Base-by-base conservation (phyloP, 2,113 vertebrate genomes). In the Hypocryptadius cinnamomeus region DNA sequence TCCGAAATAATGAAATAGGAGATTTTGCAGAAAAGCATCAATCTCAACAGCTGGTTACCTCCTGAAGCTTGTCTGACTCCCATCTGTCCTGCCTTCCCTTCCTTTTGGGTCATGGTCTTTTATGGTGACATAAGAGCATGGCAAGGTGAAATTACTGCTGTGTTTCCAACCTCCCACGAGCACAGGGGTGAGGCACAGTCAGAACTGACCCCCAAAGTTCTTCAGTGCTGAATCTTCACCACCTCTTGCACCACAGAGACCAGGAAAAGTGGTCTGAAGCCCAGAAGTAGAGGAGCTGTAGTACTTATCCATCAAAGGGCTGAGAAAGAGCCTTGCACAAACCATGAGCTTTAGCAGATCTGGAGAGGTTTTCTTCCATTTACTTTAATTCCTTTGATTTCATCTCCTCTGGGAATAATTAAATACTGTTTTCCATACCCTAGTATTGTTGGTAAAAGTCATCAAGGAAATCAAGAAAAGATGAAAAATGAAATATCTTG, bases 81-180 rank as follows among this genome's bases (percentile, higher is more conserved):
- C 40, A 30, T 13, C 25, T 15, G 22, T 24, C 42, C 79, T 57
- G 27, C 33, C 25, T 20, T 42, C 48, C 16, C 9, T 18, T 51
- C 23, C 28, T 72, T 40, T 45, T 0, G 0, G 6, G 37, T 31
- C 63, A 27, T 27, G 25, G 21, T 42, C 3, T 57, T 60, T 28
- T 3, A 20, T 8, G 37, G 13, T 45, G 39, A 40, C 3, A 2
- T 4, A 21, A 37, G 35, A 87, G 6, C 31, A 16, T 2, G 21
- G 45, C 1, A 3, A 74, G 6, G 7, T 74, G 28, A n/a, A 35
- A 40, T 33, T 13, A 15, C 3, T 44, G 42, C 15, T 25, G 11
- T 9, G 11, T 9, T 13, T 68, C 28, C 30, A 50, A 27, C 21
- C 23, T 48, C 13, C 24, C 45, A 4, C 0, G 6, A 31, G 61